phyloP scores from a whole-genome alignment of 1,140 invertebrate genomes.

The Macrotrachela quadricornifera region DNA sequence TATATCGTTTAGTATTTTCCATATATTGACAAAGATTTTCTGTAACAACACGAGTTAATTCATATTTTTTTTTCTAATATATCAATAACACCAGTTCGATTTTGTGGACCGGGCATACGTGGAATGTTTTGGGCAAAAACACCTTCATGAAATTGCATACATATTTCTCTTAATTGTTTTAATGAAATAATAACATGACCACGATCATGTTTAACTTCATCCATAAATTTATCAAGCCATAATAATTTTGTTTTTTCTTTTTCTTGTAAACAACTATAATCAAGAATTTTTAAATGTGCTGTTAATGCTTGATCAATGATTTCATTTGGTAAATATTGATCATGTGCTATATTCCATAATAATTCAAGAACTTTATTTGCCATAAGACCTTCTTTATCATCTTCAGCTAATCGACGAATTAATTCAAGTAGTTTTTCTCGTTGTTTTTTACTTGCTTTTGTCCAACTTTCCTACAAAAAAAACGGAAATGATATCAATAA shows the following conservation, averaged over 20 bases:
- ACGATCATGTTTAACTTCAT: slow-evolving; percentile 63
- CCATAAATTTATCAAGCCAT: slow-evolving; percentile 83
- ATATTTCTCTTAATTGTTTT: slow-evolving; percentile 85
- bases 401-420: slow-evolving; percentile 76
- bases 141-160: slow-evolving; percentile 47
- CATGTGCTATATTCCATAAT: slow-evolving; percentile 88
- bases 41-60: background rate
- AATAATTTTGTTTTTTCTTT: slow-evolving; percentile 80
- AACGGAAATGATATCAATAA: background rate
- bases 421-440: slow-evolving; percentile 80
- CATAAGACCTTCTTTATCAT: slow-evolving; percentile 96
- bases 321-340: slow-evolving; percentile 80
- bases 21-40: background rate
- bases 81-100: background rate
- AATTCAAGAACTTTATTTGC: slow-evolving; percentile 80
- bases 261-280: slow-evolving; percentile 88
- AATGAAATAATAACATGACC: slow-evolving; percentile 72
- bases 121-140: background rate
- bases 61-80: background rate
- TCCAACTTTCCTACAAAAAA: slow-evolving; percentile 58
- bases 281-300: slow-evolving; percentile 87
- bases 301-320: slow-evolving; percentile 86
- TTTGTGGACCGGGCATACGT: background rate
- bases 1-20: slow-evolving; percentile 45
- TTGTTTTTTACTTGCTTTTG: slow-evolving; percentile 80